phyloP scores from a whole-genome alignment of 2,797 vertebrate species.

The Anolis apletophallus region DNA sequence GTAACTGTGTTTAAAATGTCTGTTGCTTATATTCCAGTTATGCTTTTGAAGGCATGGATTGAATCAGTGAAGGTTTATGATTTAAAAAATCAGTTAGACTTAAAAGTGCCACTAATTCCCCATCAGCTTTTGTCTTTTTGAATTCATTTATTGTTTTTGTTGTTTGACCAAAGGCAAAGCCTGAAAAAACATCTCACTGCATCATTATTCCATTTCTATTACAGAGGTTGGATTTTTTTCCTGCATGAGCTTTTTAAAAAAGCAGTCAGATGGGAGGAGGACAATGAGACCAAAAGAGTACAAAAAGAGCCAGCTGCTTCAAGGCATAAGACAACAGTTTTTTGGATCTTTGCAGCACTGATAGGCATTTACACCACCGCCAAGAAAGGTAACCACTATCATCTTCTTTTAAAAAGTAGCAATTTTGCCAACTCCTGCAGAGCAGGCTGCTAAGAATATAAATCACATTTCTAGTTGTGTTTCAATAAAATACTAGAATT shows the following conservation, averaged over 20 bases:
- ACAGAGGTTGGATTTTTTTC: conserved; percentile 3
- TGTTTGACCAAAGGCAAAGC: background rate
- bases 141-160: background rate
- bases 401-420: conserved; percentile 48
- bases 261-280: conserved; percentile 7
- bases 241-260: background rate
- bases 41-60: no score
- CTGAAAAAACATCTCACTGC: background rate
- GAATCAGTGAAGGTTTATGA: no score
- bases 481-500: background rate
- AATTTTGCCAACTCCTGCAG: conserved; percentile 42
- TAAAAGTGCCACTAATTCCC: no score
- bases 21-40: no score
- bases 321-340: background rate
- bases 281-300: background rate
- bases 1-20: no score
- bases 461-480: conserved; percentile 25
- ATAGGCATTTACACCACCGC: conserved; percentile 18
- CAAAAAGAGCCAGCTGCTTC: background rate
- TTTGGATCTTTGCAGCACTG: conserved; percentile 27
- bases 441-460: conserved; percentile 52
- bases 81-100: no score
- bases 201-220: background rate
- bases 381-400: conserved; percentile 14
- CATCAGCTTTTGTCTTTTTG: no score